These are phyloP conservation scores for Bhutanitis thaidina DNA, from an alignment of 2,888 invertebrate genomes.

Conservation along the genomic window DNA sequence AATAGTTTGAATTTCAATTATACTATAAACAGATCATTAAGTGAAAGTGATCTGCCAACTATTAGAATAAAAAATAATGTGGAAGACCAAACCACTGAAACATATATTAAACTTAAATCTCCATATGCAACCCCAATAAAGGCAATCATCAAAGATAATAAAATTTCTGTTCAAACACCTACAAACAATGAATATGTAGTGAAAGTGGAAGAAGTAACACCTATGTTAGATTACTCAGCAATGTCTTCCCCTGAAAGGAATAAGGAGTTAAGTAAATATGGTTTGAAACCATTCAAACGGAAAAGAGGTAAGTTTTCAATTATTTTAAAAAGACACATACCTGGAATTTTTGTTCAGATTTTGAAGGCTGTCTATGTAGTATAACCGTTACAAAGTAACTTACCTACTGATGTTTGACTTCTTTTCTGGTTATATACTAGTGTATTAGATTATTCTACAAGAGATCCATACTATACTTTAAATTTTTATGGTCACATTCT, in stretches of 20 bases:
- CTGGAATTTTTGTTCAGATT: too few relatives aligned
- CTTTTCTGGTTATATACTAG: too few relatives aligned
- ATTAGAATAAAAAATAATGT: slow-evolving; percentile 31
- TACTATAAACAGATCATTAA: slow-evolving; percentile 22
- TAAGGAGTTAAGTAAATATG: slow-evolving; percentile 81
- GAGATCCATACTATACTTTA: too few relatives aligned
- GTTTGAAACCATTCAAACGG: slow-evolving; percentile 83
- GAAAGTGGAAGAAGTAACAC: slow-evolving; percentile 78
- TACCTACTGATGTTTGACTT: too few relatives aligned
- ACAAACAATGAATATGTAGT: slow-evolving; percentile 64
- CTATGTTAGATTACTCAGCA: slow-evolving; percentile 77
- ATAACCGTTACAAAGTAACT: too few relatives aligned
- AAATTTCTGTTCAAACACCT: slow-evolving; percentile 48
- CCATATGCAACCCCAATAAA: slow-evolving; percentile 9
- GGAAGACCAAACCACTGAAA: slow-evolving; percentile 10
- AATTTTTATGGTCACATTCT: too few relatives aligned
- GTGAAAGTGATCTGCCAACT: slow-evolving; percentile 36
- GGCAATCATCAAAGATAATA: slow-evolving; percentile 7
- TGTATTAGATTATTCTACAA: too few relatives aligned
- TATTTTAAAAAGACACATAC: too few relatives aligned
- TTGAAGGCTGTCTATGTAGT: too few relatives aligned
- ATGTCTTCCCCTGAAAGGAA: slow-evolving; percentile 80
- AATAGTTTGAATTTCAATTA: slow-evolving; percentile 16
- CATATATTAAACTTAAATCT: slow-evolving; percentile 6
- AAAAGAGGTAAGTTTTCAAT: slow-evolving; percentile 65